Conservation (phyloP, 1,140 invertebrate species). For the Asobara japonica region DNA sequence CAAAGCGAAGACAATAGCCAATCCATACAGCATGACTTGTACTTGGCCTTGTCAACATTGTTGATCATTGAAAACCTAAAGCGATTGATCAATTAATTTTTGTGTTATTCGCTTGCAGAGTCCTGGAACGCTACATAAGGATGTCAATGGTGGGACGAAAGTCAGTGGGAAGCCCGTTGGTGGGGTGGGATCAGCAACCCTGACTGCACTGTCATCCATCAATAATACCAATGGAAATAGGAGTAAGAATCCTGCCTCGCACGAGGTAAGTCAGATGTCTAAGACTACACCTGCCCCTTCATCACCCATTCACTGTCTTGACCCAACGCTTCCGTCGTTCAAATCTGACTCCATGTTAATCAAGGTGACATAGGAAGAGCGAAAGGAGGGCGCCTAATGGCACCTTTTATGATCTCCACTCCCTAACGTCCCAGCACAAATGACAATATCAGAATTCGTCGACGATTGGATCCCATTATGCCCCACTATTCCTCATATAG, state of each 20-base stretch:
- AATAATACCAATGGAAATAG: slow-evolving; percentile 61
- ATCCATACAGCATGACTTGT: slow-evolving; percentile 11
- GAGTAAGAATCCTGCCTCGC: slow-evolving; percentile 59
- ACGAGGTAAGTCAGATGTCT: slow-evolving; percentile 65
- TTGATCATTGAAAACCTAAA: neutral
- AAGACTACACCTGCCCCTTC: too few species aligned
- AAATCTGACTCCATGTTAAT: too few species aligned
- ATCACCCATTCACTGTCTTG: too few species aligned
- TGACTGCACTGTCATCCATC: slow-evolving; percentile 64
- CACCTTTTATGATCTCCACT: too few species aligned
- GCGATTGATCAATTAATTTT: slow-evolving; percentile 21
- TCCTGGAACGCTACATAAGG: slow-evolving; percentile 66
- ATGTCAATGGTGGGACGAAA: slow-evolving; percentile 65
- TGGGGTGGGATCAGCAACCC: slow-evolving; percentile 62
- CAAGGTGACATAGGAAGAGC: too few species aligned
- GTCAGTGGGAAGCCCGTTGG: slow-evolving; percentile 62
- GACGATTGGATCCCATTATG: too few species aligned
- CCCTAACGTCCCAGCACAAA: too few species aligned
- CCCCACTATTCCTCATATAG: too few species aligned
- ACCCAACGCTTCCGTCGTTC: too few species aligned
- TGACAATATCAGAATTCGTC: too few species aligned
- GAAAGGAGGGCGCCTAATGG: too few species aligned
- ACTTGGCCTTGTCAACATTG: slow-evolving; percentile 11
- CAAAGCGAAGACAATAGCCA: slow-evolving; percentile 9
- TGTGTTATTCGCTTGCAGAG: slow-evolving; percentile 55